Evolutionary conservation across 2,113 vertebrate genomes (phyloP).

Genomic region (Phalacrocorax brasilianus): DNA sequence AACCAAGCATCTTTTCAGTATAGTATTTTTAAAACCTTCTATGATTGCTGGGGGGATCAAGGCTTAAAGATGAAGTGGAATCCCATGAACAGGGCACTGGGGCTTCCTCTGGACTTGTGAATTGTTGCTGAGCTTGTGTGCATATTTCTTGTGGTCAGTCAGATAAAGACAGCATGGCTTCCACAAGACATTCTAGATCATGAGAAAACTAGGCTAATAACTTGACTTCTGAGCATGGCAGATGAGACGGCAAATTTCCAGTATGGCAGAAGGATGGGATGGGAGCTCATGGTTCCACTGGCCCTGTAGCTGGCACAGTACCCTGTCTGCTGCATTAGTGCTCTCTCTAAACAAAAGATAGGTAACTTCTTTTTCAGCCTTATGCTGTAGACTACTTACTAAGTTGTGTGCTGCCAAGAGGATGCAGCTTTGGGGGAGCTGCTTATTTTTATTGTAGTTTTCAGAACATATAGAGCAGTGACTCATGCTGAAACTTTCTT

Average conservation of each 20-base stretch:
- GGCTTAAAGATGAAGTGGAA: background rate
- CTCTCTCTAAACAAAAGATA: background rate
- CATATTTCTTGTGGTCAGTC: background rate
- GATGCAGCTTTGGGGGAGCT: background rate
- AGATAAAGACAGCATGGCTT: background rate
- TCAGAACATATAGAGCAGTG: background rate
- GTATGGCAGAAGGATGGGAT: background rate
- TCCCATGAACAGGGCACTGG: background rate
- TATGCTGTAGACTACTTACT: background rate
- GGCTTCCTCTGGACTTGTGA: background rate
- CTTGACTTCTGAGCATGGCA: background rate
- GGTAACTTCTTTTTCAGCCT: background rate
- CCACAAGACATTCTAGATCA: background rate
- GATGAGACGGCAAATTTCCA: background rate
- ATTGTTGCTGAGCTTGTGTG: background rate
- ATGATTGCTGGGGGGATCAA: background rate
- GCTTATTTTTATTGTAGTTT: background rate
- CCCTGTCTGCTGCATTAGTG: background rate
- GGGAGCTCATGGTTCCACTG: background rate
- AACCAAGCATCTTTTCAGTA: background rate
- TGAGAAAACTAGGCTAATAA: background rate
- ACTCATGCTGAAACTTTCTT: conserved; percentile 13
- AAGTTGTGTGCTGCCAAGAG: background rate
- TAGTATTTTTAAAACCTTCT: background rate
- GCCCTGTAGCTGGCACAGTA: background rate